A percentile compares a stretch with the other conserved stretches of the same genome.
Evolutionary conservation across 2,113 vertebrate species (phyloP).

Genomic region (Tetraodon nigroviridis): DNA sequence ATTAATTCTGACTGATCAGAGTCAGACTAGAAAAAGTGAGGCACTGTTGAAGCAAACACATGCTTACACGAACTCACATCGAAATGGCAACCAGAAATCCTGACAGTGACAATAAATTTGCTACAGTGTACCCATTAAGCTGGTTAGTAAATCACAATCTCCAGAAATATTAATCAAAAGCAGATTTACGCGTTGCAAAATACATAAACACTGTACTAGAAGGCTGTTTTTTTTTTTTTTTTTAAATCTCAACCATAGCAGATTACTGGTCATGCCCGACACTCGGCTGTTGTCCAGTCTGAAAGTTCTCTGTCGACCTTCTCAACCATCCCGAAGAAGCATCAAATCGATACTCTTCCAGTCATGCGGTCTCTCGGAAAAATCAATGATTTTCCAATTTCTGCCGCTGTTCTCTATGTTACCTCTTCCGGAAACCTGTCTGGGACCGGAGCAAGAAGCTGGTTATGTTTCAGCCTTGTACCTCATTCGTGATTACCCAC

Average conservation of each 20-base stretch:
- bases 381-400: constrained; percentile 57
- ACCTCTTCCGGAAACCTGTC: constrained; percentile 41
- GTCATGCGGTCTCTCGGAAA: constrained; percentile 41
- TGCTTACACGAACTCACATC: constrained; percentile 49
- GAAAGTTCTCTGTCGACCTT: constrained; percentile 6
- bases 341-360: constrained; percentile 44
- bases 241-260: background rate
- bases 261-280: too few species aligned
- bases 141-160: constrained; percentile 15
- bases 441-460: constrained; percentile 14
- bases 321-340: constrained; percentile 46
- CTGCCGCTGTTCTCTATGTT: constrained; percentile 39
- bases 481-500: constrained; percentile 14
- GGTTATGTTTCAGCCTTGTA: constrained; percentile 10
- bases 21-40: constrained; percentile 1
- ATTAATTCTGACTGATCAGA: constrained; percentile 35
- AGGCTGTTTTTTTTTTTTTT: background rate
- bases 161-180: constrained; percentile 43
- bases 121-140: constrained; percentile 62
- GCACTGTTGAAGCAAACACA: constrained; percentile 32
- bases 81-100: constrained; percentile 44
- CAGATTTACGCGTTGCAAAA: too few species aligned
- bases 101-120: constrained; percentile 54
- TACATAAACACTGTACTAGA: constrained; percentile 7
- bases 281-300: constrained; percentile 13